Evolutionary conservation across 2,113 vertebrate species (phyloP), one percentile per base, ranked within the genome.

Genomic region (Ptychochromis oligacanthus): DNA sequence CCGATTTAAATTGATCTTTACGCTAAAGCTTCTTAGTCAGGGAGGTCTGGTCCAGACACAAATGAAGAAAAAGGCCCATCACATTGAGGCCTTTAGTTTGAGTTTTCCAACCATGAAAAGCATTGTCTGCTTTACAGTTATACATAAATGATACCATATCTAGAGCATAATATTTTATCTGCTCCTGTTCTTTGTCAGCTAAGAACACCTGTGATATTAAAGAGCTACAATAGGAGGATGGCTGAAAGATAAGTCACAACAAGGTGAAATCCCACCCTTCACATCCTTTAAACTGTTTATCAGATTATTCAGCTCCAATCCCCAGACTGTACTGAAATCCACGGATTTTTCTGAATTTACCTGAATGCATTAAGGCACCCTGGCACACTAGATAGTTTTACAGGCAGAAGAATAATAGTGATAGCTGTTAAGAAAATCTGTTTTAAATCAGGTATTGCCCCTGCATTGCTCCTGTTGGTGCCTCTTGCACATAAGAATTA

Each of bases 1-100:
- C 94, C 93, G 96, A 97, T 96, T 89, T 93, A 60, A 96, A 90
- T 67, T 85, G 93, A 90, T 89, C 79, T 26, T 82, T 75, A 78
- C 78, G 58, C 43, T 70, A 76, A 77, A 75, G 77, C 56, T 67
- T 79, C 59, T 91, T 43, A 57, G 76, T 65, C 78, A 77, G 75
- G 26, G 65, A 78, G 67, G 40, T 81, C 74, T 82, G 62, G 57
- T 58, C 52, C 56, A 80, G 60, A 85, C 67, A 82, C 80, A 81
- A 54, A 11, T 60, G 9, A 82, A 81, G 1, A 79, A 54, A 20
- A 52, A 56, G n/a, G 46, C 20, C 60, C 40, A 75, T 81, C 26
- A 72, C 67, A 84, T 83, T 40, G 83, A 86, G 58, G 40, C 77
- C 31, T 79, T 64, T 34, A 9, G 55, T 55, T 86, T 75, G 26